phyloP scores from a whole-genome alignment of 2,888 invertebrate genomes.

The Xanthostigma xanthostigma region DNA sequence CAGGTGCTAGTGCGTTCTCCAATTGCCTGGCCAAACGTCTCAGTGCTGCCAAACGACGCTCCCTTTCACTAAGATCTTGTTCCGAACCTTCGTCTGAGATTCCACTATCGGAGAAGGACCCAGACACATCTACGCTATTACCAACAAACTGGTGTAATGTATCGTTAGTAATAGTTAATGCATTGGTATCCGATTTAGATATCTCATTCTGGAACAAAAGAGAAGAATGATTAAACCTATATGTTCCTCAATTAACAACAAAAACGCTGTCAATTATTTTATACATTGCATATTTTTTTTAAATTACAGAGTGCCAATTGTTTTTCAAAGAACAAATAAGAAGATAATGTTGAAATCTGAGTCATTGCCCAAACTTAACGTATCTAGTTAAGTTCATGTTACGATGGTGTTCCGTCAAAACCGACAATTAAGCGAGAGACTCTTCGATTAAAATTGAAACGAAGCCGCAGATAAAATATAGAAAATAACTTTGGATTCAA shows the following conservation, averaged over 20 bases:
- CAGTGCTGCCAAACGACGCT: slow-evolving; percentile 48
- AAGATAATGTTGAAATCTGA: too few species aligned
- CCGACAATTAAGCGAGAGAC: too few species aligned
- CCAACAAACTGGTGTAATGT: background rate
- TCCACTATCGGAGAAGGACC: slow-evolving; percentile 64
- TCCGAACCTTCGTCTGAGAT: slow-evolving; percentile 61
- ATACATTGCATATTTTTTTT: too few species aligned
- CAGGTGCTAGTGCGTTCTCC: slow-evolving; percentile 50
- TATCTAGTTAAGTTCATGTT: too few species aligned
- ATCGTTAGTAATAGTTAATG: background rate
- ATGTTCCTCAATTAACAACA: background rate
- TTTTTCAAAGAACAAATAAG: too few species aligned
- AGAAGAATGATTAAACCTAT: background rate
- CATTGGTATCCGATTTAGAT: background rate
- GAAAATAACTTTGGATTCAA: too few species aligned
- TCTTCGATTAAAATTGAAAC: too few species aligned
- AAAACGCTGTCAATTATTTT: too few species aligned
- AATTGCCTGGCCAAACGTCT: slow-evolving; percentile 49
- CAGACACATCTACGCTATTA: slow-evolving; percentile 17
- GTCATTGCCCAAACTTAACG: too few species aligned
- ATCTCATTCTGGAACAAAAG: background rate
- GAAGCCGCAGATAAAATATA: too few species aligned
- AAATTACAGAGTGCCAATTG: too few species aligned
- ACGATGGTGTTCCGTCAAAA: too few species aligned
- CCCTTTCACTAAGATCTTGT: slow-evolving; percentile 49